phyloP scores from a whole-genome alignment of 2,797 vertebrate genomes.

The Rhinichthys osculus region DNA sequence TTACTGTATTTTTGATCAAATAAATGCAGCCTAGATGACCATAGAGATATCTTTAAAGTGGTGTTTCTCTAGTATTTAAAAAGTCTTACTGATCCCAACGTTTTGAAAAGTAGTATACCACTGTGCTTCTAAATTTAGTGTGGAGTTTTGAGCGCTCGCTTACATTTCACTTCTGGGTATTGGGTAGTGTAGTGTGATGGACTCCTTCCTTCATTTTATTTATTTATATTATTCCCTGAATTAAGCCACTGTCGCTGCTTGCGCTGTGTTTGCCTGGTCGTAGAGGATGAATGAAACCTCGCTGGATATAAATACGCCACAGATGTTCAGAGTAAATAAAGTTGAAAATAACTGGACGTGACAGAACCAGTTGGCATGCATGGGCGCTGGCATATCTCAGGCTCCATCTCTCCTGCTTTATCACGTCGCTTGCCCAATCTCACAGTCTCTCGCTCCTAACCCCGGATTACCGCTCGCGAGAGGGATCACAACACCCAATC shows the following conservation, averaged over 20 bases:
- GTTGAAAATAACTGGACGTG: constrained; percentile 15
- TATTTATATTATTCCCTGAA: constrained; percentile 17
- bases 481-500: constrained; percentile 48
- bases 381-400: not conserved
- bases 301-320: not conserved
- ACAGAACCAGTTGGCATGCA: constrained; percentile 42
- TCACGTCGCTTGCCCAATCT: constrained; percentile 28
- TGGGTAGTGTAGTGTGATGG: not conserved
- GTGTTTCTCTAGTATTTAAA: not conserved
- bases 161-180: not conserved
- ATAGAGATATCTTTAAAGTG: not conserved
- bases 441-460: constrained; percentile 33
- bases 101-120: not conserved
- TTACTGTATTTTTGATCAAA: not conserved
- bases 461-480: constrained; percentile 31
- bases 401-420: constrained; percentile 21
- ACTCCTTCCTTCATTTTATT: constrained; percentile 3
- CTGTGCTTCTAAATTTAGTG: not conserved
- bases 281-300: constrained; percentile 2
- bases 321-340: constrained; percentile 16
- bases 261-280: not conserved
- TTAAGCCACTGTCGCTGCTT: constrained; percentile 4
- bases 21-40: not conserved
- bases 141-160: not conserved
- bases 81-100: not conserved